phyloP scores from a whole-genome alignment of 35 echinoderm and acorn worm species.

The Stichopus chloronotus region DNA sequence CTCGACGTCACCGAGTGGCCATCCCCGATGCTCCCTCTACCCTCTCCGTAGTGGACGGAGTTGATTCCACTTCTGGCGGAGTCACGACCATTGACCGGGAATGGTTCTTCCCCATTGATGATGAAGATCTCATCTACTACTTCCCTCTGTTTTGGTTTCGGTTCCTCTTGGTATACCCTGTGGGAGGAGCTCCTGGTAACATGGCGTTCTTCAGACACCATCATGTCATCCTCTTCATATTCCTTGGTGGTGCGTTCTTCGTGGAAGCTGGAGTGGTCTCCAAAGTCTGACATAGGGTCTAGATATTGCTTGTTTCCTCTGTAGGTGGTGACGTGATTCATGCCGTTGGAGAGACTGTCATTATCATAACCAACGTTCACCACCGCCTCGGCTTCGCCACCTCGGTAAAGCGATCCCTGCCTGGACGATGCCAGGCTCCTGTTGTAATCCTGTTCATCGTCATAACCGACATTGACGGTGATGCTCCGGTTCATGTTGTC shows the following conservation, averaged over 20 bases:
- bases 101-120: conserved; percentile 19
- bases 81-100: too few species aligned
- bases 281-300: conserved; percentile 68
- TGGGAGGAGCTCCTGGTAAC: conserved; percentile 35
- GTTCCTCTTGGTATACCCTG: conserved; percentile 44
- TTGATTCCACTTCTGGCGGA: neutral
- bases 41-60: conserved; percentile 4
- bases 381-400: neutral
- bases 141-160: conserved; percentile 20
- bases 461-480: conserved; percentile 48
- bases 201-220: conserved; percentile 43
- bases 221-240: conserved; percentile 45
- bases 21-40: conserved; percentile 38
- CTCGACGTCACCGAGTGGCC: conserved; percentile 49
- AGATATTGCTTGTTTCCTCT: conserved; percentile 38
- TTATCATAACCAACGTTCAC: conserved; percentile 39
- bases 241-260: conserved; percentile 52
- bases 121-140: conserved; percentile 23
- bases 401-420: neutral
- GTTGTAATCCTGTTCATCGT: conserved; percentile 3
- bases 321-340: conserved; percentile 32
- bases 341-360: neutral
- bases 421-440: neutral
- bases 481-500: conserved; percentile 37
- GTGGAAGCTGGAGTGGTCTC: conserved; percentile 40